A percentile compares a stretch with the other conserved stretches of the same genome.
Evolutionary conservation across 2,797 vertebrate genomes (phyloP).

Genomic region (Onychomys arenicola): DNA sequence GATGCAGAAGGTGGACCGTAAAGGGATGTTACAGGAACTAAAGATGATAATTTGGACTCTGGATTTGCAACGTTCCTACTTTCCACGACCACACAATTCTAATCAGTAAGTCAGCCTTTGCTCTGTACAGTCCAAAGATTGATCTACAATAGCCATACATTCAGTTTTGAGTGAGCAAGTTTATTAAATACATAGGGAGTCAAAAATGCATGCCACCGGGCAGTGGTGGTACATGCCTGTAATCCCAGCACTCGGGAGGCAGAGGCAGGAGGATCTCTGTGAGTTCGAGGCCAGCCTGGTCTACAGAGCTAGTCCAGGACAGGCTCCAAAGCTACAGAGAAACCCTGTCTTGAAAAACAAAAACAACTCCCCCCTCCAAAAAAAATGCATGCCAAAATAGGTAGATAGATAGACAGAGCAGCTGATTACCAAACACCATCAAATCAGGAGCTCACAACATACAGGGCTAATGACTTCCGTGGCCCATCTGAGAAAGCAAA

Average conservation of each 20-base stretch:
- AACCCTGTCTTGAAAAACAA: too few species aligned
- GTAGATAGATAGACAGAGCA: background rate
- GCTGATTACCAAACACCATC: background rate
- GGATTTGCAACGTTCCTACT: background rate
- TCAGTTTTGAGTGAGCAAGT: background rate
- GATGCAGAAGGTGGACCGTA: background rate
- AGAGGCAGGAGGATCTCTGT: too few species aligned
- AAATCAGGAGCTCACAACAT: background rate
- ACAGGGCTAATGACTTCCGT: background rate
- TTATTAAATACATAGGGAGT: background rate
- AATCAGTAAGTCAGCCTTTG: background rate
- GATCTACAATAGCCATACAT: background rate
- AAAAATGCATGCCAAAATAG: background rate
- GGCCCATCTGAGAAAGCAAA: background rate
- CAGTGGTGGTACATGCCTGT: too few species aligned
- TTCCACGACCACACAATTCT: background rate
- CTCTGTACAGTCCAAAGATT: background rate
- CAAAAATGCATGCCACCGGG: background rate
- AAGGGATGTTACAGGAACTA: background rate
- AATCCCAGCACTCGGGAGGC: too few species aligned
- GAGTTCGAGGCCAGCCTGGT: too few species aligned
- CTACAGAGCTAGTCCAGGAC: too few species aligned
- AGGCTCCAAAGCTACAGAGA: too few species aligned
- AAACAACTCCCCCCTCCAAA: too few species aligned
- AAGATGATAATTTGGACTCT: background rate